These are phyloP conservation scores for Diaphora mendica DNA, from an alignment of 2,888 invertebrate species.

Conservation along the genomic window DNA sequence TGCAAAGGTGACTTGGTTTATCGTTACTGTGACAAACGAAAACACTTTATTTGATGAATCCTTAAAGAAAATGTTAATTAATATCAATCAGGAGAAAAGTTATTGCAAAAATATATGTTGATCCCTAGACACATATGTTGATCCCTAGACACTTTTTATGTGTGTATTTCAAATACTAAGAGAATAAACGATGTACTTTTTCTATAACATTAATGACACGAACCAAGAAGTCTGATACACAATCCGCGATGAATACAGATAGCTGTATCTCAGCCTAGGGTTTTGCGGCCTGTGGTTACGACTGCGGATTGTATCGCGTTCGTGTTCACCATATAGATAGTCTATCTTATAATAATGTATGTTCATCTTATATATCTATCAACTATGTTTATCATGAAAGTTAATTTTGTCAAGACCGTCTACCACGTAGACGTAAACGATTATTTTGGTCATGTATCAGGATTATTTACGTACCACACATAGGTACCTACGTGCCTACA, in stretches of 20 bases:
- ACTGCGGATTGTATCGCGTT: conserved; percentile 32
- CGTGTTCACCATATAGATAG: conserved; percentile 49
- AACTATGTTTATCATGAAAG: conserved; percentile 19
- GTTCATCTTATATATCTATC: conserved; percentile 22
- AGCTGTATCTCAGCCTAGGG: conserved; percentile 53
- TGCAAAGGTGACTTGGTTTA: too few species aligned
- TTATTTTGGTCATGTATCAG: conserved; percentile 19
- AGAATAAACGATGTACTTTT: conserved; percentile 38
- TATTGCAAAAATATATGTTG: too few species aligned
- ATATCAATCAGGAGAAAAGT: too few species aligned
- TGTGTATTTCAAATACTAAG: background rate
- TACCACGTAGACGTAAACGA: conserved; percentile 3
- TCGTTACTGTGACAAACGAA: too few species aligned
- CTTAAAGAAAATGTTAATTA: too few species aligned
- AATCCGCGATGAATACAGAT: conserved; percentile 58
- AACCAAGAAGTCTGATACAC: conserved; percentile 53
- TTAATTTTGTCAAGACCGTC: conserved; percentile 14
- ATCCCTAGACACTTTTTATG: too few species aligned
- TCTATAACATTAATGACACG: conserved; percentile 41
- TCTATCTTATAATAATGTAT: background rate
- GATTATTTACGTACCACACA: conserved; percentile 34
- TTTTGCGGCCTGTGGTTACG: conserved; percentile 62
- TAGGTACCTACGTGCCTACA: conserved; percentile 17
- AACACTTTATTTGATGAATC: too few species aligned
- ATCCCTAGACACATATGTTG: too few species aligned